phyloP scores from a whole-genome alignment of 2,113 vertebrate genomes.

The Podarcis muralis region DNA sequence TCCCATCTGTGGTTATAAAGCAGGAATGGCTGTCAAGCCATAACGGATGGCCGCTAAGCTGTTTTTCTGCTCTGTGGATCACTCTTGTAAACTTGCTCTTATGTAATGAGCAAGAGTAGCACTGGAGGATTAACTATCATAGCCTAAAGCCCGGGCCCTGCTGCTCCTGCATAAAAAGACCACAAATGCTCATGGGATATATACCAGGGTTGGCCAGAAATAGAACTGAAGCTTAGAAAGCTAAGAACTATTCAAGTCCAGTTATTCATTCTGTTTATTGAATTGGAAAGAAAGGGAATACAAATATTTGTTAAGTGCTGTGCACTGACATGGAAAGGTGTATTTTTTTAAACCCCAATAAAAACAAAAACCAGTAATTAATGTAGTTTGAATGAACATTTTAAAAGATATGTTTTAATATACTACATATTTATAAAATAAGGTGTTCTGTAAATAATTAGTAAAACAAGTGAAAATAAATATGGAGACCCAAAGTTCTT shows the following conservation, averaged over 20 bases:
- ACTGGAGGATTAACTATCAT: background rate
- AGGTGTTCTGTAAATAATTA: slow-evolving; percentile 82
- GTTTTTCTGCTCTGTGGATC: background rate
- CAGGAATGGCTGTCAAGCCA: background rate
- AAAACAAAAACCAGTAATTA: slow-evolving; percentile 79
- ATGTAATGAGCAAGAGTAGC: background rate
- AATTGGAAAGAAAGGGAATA: slow-evolving; percentile 81
- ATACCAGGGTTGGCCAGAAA: background rate
- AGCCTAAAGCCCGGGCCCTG: too few relatives aligned
- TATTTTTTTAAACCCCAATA: slow-evolving; percentile 71
- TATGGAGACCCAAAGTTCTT: slow-evolving; percentile 90
- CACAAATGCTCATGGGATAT: background rate
- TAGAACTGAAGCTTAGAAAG: slow-evolving; percentile 63
- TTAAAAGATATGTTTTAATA: slow-evolving; percentile 79
- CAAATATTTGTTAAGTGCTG: slow-evolving; percentile 82
- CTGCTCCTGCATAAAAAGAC: background rate
- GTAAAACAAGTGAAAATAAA: slow-evolving; percentile 85
- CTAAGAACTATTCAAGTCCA: slow-evolving; percentile 71
- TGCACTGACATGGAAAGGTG: slow-evolving; percentile 79
- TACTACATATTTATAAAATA: slow-evolving; percentile 83
- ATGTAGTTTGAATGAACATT: slow-evolving; percentile 73
- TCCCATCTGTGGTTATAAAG: background rate
- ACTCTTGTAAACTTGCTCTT: background rate
- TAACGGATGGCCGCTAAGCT: background rate
- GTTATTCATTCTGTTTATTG: slow-evolving; percentile 85